Base-by-base conservation (phyloP, 1,140 invertebrate genomes). In the Parapsyche elsis region DNA sequence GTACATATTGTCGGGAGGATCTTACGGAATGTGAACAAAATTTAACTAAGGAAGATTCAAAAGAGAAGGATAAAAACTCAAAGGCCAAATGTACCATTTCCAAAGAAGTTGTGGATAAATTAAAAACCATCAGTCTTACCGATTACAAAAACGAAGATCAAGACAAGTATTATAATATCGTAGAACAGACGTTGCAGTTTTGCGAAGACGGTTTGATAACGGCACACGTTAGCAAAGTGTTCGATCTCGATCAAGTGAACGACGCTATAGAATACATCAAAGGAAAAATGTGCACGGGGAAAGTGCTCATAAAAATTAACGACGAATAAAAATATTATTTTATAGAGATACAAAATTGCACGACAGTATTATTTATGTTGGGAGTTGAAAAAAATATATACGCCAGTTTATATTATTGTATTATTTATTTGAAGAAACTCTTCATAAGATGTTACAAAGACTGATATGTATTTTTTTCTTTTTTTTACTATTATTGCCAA, bases 101-200 rank as follows among this genome's bases (percentile, higher is more conserved):
- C 16, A 74, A 80, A 21, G 82, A 83, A 73, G 76, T 81, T 0
- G 1, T 64, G n/a, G 76, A 80, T 1, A 81, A 71, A 64, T 30
- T 82, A 16, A 80, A 76, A 70, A 80, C 73, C 46, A 79, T 83
- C 16, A 83, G 81, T 77, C 76, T 83, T 57, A 80, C 79, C n/a
- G 81, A 82, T 19, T 82, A 85, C 30, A 79, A 84, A 1, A 79
- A 78, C n/a, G 83, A 85, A 79, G 85, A 87, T 78, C 80, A 76
- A 9, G 84, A 85, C 26, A 78, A 85, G 49, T 87, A 87, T 82
- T 83, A 84, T 45, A 84, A 77, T 57, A 80, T 88, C 70, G 86
- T 90, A 5, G 85, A 86, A 80, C 90, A 91, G 84, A 87, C 88
- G 5, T 86, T 91, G 71, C 87, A 90, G 76, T 85, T 91, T 84